Evolutionary conservation across 2,113 vertebrate genomes (phyloP).

Genomic region (Engraulis encrasicolus): DNA sequence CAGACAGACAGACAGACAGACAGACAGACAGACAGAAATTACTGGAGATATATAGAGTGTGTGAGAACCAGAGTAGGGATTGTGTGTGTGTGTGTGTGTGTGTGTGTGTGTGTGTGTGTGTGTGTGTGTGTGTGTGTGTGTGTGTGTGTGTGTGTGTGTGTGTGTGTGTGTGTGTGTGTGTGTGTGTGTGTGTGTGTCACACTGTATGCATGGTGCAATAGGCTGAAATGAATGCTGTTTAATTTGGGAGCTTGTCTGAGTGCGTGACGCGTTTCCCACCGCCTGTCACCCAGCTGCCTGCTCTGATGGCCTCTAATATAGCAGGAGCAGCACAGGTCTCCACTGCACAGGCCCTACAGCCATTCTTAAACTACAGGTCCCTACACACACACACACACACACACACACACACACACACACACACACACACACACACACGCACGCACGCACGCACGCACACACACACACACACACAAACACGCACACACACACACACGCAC

Average conservation of each 20-base stretch:
- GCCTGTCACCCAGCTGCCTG: not conserved
- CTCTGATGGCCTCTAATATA: not conserved
- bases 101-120: not conserved
- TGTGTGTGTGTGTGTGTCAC: not conserved
- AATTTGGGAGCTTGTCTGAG: not conserved
- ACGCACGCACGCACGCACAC: too few species aligned
- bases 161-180: not conserved
- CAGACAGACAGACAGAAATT: too few species aligned
- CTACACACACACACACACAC: too few species aligned
- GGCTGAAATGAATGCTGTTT: not conserved
- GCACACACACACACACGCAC: too few species aligned
- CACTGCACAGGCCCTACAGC: not conserved
- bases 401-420: too few species aligned
- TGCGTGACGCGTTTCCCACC: not conserved
- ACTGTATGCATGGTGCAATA: not conserved
- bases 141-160: not conserved
- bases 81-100: constrained; percentile 12
- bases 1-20: not conserved
- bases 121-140: not conserved
- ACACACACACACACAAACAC: too few species aligned
- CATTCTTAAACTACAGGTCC: too few species aligned
- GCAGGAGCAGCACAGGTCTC: not conserved
- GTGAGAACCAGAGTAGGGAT: not conserved
- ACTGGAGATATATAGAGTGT: too few species aligned
- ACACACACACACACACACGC: too few species aligned